Conservation (phyloP, 1,140 invertebrate species). For the Steinernema khuongi region DNA sequence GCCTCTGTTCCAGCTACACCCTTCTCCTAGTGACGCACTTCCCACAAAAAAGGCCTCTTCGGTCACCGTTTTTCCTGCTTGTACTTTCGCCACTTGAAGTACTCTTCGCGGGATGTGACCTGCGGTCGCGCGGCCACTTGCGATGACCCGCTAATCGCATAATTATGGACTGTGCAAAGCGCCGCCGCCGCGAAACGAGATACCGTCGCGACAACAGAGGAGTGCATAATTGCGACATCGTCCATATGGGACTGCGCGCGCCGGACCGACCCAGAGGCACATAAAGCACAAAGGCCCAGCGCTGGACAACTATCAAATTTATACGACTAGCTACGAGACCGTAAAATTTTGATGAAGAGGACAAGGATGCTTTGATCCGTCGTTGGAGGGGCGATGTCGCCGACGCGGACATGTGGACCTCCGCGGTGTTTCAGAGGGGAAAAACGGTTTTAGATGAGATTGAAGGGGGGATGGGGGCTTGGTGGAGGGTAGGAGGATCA, state of each 20-base stretch:
- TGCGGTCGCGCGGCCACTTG: neutral
- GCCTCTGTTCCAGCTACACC: too few relatives aligned
- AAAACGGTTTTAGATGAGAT: too few relatives aligned
- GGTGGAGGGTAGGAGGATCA: neutral
- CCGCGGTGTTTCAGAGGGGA: too few relatives aligned
- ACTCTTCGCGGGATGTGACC: too few relatives aligned
- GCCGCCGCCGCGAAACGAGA: neutral
- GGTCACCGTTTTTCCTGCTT: too few relatives aligned
- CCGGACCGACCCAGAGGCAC: neutral
- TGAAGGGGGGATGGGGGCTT: too few relatives aligned
- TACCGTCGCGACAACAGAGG: neutral
- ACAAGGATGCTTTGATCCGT: neutral
- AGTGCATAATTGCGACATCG: neutral
- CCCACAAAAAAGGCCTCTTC: too few relatives aligned
- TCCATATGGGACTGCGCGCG: neutral
- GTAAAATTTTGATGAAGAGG: constrained; percentile 7
- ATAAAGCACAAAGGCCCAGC: neutral
- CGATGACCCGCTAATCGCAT: neutral
- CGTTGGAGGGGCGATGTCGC: neutral
- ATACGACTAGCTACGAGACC: constrained; percentile 5
- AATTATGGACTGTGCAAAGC: constrained; percentile 5
- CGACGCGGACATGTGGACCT: neutral
- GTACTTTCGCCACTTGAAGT: neutral
- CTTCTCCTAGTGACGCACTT: too few relatives aligned
- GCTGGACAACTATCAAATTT: constrained; percentile 1